phyloP scores from a whole-genome alignment of 2,113 vertebrate genomes.

The Pavo muticus region DNA sequence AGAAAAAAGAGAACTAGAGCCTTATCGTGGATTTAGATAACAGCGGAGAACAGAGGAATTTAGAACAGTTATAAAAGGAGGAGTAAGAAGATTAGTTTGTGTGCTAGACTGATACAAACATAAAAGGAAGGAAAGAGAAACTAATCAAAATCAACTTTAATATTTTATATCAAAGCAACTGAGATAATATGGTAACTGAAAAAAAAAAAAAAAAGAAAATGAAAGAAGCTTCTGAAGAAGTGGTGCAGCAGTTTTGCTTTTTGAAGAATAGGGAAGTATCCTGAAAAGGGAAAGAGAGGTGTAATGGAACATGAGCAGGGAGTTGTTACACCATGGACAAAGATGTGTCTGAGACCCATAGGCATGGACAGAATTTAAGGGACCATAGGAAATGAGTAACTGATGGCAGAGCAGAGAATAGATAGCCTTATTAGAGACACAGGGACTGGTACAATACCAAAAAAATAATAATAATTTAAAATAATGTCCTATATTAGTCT shows the following conservation, averaged over 20 bases:
- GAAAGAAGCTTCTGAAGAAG: neutral
- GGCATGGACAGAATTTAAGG: neutral
- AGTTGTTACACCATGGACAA: neutral
- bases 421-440: neutral
- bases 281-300: neutral
- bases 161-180: conserved; percentile 27
- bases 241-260: neutral
- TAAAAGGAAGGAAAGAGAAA: conserved; percentile 29
- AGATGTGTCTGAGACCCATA: neutral
- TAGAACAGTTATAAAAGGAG: neutral
- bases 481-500: neutral
- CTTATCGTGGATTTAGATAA: neutral
- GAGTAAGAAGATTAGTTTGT: conserved; percentile 55
- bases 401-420: neutral
- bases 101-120: neutral
- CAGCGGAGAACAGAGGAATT: conserved; percentile 10
- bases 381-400: neutral
- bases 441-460: neutral
- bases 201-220: neutral
- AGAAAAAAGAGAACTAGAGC: neutral
- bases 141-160: conserved; percentile 36
- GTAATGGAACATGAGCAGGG: neutral
- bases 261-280: neutral
- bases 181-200: neutral
- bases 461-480: too few relatives aligned